Evolutionary conservation across 2,888 invertebrate genomes (phyloP), one percentile per base, ranked within the genome.

Genomic region (Melieria picta): DNA sequence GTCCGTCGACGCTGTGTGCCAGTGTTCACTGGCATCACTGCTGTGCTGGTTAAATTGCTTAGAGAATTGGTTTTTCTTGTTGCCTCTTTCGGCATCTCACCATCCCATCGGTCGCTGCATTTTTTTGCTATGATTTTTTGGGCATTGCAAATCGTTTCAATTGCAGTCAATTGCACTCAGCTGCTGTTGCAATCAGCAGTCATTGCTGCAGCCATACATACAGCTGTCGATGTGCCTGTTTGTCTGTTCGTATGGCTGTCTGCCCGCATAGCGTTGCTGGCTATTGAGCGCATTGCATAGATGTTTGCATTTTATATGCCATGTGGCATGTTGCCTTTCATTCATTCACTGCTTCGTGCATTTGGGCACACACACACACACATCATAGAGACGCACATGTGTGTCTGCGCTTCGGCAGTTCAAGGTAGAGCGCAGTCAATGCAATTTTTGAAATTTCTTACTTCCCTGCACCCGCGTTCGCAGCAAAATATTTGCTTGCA

Each of bases 131-230:
- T 7, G 4, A 3, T 13, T 56, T 16, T 13, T 13, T 16, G 7
- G n/a, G 13, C 13, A 30, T 9, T 16, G 7, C 11, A 63, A 63
- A 63, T 63, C 16, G 50, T 63, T 63, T 63, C 3, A 30, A 7
- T 30, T 48, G 48, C 63, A 52, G 52, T 64, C 52, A 52, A 64
- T 52, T 64, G 11, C 9, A 50, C 10, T 43, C 13, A 64, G 55
- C 64, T 52, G 10, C 4, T n/a, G 45, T 45, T 55, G 43, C 52
- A 42, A 55, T 43, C 65, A 55, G 46, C 45, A 65, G 13, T 9
- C 30, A 7, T 7, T 16, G 43, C 45, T 11, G 9, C 16, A 9
- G 45, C 9, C 16, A 13, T 7, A n/a, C 52, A 5, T n/a, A 52
- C n/a, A 30, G 11, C 43, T 45, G 52, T 55, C 7, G n/a, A 10